A percentile compares a stretch with the other conserved stretches of the same genome.
These are phyloP conservation scores for Grammomys dolichurus DNA, from an alignment of 2,113 vertebrate species.

Conservation along the genomic window DNA sequence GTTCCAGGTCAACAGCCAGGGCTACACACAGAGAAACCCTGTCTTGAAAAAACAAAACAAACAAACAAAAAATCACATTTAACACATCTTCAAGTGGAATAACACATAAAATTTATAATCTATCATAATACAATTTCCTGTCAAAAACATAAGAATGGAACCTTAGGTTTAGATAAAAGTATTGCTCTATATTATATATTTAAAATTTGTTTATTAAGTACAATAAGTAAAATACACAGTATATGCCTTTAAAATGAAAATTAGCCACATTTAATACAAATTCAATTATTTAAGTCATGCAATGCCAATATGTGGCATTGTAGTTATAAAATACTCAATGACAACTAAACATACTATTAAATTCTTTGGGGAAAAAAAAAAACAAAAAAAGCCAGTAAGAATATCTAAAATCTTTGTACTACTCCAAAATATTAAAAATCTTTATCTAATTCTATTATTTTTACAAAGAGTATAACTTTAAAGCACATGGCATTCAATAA, in stretches of 20 bases:
- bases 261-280: slow-evolving; percentile 4
- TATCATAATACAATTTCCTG: slow-evolving; percentile 36
- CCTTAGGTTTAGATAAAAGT: slow-evolving; percentile 15
- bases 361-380: slow-evolving; percentile 9
- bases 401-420: not conserved
- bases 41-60: no score
- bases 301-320: slow-evolving; percentile 15
- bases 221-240: slow-evolving; percentile 16
- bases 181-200: slow-evolving; percentile 41
- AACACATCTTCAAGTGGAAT: not conserved
- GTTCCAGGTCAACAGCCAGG: no score
- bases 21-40: no score
- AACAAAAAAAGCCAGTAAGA: slow-evolving; percentile 27
- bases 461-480: slow-evolving; percentile 46
- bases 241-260: slow-evolving; percentile 45
- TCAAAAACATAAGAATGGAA: slow-evolving; percentile 36
- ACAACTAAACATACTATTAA: slow-evolving; percentile 27
- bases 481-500: not conserved
- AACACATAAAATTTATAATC: slow-evolving; percentile 29
- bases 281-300: slow-evolving; percentile 31
- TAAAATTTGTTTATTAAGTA: slow-evolving; percentile 64
- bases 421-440: slow-evolving; percentile 51
- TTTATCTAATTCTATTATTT: slow-evolving; percentile 32
- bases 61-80: not conserved
- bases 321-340: slow-evolving; percentile 37